phyloP scores from a whole-genome alignment of 2,113 vertebrate genomes.

The Aix galericulata region DNA sequence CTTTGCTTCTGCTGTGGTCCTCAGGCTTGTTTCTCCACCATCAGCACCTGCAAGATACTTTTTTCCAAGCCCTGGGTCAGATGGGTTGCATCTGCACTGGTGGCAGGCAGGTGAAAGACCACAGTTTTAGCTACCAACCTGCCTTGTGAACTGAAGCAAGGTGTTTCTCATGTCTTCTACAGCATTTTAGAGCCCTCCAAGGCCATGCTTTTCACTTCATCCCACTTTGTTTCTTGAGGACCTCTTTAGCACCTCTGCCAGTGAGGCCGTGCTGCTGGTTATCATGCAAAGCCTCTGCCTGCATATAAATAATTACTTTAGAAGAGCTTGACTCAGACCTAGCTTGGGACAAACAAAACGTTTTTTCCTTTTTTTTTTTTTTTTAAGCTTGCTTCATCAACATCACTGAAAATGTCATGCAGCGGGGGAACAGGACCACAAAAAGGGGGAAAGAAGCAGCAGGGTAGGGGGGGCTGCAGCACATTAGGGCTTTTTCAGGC shows the following conservation, averaged over 20 bases:
- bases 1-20: neutral
- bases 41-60: neutral
- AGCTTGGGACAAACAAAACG: neutral
- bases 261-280: fast-evolving
- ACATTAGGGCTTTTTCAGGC: neutral
- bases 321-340: neutral
- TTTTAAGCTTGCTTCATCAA: neutral
- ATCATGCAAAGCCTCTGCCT: neutral
- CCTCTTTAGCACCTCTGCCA: neutral
- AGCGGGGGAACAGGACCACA: neutral
- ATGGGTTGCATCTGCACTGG: neutral
- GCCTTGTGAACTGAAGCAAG: neutral
- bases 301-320: neutral
- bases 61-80: fast-evolving
- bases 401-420: neutral
- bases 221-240: neutral
- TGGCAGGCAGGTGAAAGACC: neutral
- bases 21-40: neutral
- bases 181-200: neutral
- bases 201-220: neutral
- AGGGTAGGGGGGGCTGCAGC: neutral
- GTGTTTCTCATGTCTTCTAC: neutral
- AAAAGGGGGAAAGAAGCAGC: neutral
- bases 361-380: neutral
- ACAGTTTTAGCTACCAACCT: fast-evolving